Percentiles rank a stretch among this genome's conserved stretches.
These are phyloP conservation scores for Oedothorax gibbosus DNA, from an alignment of 1,140 invertebrate genomes.

Conservation along the genomic window DNA sequence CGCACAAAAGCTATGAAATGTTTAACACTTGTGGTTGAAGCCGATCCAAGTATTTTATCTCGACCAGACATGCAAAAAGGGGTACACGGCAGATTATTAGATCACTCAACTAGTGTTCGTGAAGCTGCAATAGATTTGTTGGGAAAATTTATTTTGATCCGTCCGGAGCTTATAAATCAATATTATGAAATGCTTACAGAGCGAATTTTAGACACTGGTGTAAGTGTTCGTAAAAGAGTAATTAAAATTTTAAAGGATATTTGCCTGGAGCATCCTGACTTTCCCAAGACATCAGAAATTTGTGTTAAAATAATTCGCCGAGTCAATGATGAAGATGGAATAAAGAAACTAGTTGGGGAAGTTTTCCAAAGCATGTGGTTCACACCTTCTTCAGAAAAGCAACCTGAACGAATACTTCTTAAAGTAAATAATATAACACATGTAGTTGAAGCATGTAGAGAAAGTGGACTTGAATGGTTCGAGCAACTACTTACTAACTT, in stretches of 20 bases:
- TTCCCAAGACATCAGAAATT: constrained; percentile 96
- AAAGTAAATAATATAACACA: constrained; percentile 97
- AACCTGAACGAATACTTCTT: constrained; percentile 69
- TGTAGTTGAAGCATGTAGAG: constrained; percentile 90
- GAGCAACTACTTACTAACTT: constrained; percentile 93
- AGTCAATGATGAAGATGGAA: constrained; percentile 95
- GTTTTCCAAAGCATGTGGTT: constrained; percentile 99
- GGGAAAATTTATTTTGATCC: constrained; percentile 96
- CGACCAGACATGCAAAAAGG: constrained; percentile 94
- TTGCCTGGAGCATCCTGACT: constrained; percentile 96
- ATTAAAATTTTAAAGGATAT: constrained; percentile 99
- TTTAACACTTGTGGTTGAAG: constrained; percentile 97
- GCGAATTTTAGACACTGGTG: constrained; percentile 96
- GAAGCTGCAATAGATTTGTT: constrained; percentile 99
- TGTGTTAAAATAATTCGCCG: constrained; percentile 98
- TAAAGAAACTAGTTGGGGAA: constrained; percentile 97
- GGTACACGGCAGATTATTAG: constrained; percentile 94
- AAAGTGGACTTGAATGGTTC: constrained; percentile 94
- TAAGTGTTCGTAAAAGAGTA: constrained; percentile 97
- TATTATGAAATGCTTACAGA: constrained; percentile 97
- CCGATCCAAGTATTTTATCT: constrained; percentile 92
- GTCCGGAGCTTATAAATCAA: constrained; percentile 95
- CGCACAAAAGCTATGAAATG: constrained; percentile 99
- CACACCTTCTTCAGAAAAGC: constrained; percentile 82
- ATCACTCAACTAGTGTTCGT: constrained; percentile 96